These are phyloP conservation scores for Rhopalosiphum nymphaeae DNA, from an alignment of 2,888 invertebrate genomes.

Conservation along the genomic window DNA sequence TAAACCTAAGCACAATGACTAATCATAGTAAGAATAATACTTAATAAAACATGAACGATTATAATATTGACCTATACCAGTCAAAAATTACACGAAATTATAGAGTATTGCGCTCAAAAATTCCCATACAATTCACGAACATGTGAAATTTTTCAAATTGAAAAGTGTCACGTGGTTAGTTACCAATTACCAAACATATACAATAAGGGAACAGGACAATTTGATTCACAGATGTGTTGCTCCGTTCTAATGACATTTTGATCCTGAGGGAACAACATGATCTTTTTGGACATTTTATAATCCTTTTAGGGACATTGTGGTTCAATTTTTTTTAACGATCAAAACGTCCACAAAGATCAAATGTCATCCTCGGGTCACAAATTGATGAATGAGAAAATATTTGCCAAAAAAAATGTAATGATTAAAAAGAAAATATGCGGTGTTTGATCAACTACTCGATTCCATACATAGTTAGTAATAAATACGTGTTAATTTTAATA, in stretches of 20 bases:
- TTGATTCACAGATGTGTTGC: not conserved
- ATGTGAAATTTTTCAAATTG: not conserved
- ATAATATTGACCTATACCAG: too few relatives aligned
- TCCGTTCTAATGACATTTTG: not conserved
- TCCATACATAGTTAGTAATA: not conserved
- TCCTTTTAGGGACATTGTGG: not conserved
- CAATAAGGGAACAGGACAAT: not conserved
- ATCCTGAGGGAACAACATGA: not conserved
- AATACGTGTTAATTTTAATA: not conserved
- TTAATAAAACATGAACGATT: too few relatives aligned
- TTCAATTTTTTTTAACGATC: not conserved
- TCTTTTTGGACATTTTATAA: not conserved
- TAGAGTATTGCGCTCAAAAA: not conserved
- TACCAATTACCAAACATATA: not conserved
- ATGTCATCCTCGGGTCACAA: not conserved
- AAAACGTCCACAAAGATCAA: not conserved
- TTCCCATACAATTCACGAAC: not conserved
- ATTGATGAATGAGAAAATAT: not conserved
- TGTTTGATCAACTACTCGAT: not conserved
- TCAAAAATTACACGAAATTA: too few relatives aligned
- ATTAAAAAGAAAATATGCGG: not conserved
- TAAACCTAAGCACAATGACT: too few relatives aligned
- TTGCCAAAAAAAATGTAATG: not conserved
- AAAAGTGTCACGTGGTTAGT: not conserved
- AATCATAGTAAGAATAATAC: too few relatives aligned